A percentile compares a stretch with the other conserved stretches of the same genome.
phyloP scores from a whole-genome alignment of 2,888 invertebrate species.

The Chorisops tibialis region DNA sequence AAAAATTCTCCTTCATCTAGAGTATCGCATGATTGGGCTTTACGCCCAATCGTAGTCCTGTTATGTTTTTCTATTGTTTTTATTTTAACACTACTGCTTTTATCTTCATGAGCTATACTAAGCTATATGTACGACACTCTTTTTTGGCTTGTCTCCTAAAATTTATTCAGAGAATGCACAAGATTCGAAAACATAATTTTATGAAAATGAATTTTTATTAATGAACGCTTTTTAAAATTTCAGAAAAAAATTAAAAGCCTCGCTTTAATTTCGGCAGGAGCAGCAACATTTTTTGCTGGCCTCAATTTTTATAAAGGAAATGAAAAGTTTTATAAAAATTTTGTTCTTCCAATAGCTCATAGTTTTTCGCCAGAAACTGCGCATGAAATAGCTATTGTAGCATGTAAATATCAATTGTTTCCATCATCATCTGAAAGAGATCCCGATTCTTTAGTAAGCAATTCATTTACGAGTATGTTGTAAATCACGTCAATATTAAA shows the following conservation, averaged over 20 bases:
- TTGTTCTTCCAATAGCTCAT: slow-evolving; percentile 66
- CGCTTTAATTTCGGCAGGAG: slow-evolving; percentile 62
- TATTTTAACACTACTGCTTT: not conserved
- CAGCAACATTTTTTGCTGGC: slow-evolving; percentile 63
- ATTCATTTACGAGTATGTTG: not conserved
- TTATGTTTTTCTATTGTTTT: not conserved
- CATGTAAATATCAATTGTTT: slow-evolving; percentile 73
- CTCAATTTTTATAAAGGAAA: slow-evolving; percentile 71
- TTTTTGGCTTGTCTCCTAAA: too few species aligned
- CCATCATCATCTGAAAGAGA: slow-evolving; percentile 61
- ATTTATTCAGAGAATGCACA: too few species aligned
- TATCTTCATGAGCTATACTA: not conserved
- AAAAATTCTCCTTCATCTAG: too few species aligned
- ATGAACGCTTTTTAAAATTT: too few species aligned
- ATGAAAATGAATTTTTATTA: too few species aligned
- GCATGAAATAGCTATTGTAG: slow-evolving; percentile 73
- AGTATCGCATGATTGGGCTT: too few species aligned
- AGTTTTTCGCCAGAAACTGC: slow-evolving; percentile 75
- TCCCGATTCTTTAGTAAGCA: slow-evolving; percentile 61
- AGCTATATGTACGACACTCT: not conserved
- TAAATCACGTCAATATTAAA: too few species aligned
- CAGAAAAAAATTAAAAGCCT: slow-evolving; percentile 65
- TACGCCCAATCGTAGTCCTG: too few species aligned
- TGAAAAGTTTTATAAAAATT: slow-evolving; percentile 71
- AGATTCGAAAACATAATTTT: too few species aligned